phyloP scores from a whole-genome alignment of 2,888 invertebrate genomes.

The Pherbina coryleti region DNA sequence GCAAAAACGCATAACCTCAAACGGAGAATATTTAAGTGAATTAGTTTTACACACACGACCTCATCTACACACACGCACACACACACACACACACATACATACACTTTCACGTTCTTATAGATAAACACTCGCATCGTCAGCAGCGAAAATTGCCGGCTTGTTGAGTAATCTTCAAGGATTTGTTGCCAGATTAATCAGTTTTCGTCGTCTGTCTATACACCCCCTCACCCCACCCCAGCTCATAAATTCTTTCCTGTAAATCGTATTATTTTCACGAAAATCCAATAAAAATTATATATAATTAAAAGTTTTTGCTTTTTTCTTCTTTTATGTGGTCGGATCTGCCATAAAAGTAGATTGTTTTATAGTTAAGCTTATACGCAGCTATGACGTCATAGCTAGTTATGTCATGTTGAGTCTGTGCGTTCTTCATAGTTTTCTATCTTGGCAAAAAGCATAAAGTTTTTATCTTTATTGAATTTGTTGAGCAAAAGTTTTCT shows the following conservation, averaged over 20 bases:
- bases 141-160: neutral
- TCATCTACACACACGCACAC: neutral
- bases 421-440: too few relatives aligned
- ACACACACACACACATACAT: neutral
- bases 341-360: too few relatives aligned
- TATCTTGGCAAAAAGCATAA: too few relatives aligned
- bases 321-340: too few relatives aligned
- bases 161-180: too few relatives aligned
- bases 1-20: neutral
- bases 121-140: neutral
- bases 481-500: too few relatives aligned
- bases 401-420: too few relatives aligned
- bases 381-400: too few relatives aligned
- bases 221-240: neutral
- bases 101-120: too few relatives aligned
- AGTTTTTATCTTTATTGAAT: too few relatives aligned
- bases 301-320: neutral
- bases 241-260: neutral
- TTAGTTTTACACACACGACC: constrained; percentile 5
- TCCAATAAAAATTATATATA: constrained; percentile 10
- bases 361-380: too few relatives aligned
- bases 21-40: neutral
- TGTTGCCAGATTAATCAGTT: neutral
- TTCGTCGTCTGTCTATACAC: neutral
- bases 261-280: constrained; percentile 10